Evolutionary conservation across 2,797 vertebrate genomes (phyloP).

Genomic region (Pangasius djambal): DNA sequence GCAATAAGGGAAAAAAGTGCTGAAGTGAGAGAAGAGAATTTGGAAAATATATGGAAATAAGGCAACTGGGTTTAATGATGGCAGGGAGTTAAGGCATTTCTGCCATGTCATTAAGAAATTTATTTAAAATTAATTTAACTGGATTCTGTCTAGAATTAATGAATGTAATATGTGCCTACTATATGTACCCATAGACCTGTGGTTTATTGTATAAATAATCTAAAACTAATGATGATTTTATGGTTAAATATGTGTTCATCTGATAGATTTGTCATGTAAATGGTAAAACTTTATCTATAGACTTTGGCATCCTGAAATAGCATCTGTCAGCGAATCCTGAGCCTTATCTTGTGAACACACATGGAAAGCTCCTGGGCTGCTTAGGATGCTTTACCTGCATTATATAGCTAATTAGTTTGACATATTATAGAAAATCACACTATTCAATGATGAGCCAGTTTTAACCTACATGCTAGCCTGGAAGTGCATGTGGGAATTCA

Average conservation of each 20-base stretch:
- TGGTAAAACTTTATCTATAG: not conserved
- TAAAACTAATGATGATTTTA: constrained; percentile 21
- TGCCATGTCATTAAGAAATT: constrained; percentile 17
- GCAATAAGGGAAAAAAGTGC: not conserved
- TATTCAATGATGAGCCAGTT: constrained; percentile 25
- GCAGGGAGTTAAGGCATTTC: not conserved
- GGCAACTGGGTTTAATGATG: constrained; percentile 21
- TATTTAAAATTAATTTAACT: constrained; percentile 16
- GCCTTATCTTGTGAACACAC: constrained; percentile 47
- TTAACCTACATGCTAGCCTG: constrained; percentile 18
- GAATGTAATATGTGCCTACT: constrained; percentile 13
- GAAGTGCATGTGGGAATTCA: constrained; percentile 12
- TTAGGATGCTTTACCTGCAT: constrained; percentile 48
- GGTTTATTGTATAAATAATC: constrained; percentile 13
- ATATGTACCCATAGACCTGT: not conserved
- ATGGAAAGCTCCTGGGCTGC: constrained; percentile 34
- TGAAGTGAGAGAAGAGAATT: not conserved
- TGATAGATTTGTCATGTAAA: constrained; percentile 21
- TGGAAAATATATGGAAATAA: not conserved
- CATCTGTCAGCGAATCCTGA: constrained; percentile 4
- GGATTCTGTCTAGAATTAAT: constrained; percentile 20
- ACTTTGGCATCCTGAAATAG: constrained; percentile 7
- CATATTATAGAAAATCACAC: constrained; percentile 37
- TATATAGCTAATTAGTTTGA: constrained; percentile 55
- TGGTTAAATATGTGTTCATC: constrained; percentile 15